Evolutionary conservation across 2,888 invertebrate species (phyloP), one percentile per base, ranked within the genome.

Genomic region (Osmoderma eremita): DNA sequence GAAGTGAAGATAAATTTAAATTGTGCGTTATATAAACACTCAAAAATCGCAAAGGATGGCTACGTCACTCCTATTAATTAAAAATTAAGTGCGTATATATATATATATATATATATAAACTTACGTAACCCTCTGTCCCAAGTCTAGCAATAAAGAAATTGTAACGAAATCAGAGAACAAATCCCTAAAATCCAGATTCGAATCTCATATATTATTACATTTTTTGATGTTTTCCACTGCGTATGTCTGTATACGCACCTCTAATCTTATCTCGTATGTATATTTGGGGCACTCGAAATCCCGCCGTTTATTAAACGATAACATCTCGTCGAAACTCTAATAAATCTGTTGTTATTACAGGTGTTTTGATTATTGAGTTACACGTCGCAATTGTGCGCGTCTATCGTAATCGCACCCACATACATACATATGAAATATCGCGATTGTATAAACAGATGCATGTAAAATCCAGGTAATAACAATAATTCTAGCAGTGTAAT

Each of bases 281-380:
- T n/a, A n/a, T 56, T 56, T 56, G 42, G 20, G 8, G 56, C 22
- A 56, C 42, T 56, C 13, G 22, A 56, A 56, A 56, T 2, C 13
- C 20, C 24, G 13, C 30, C 20, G 22, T 56, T 56, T 56, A 56
- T 56, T 56, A 56, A 56, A 56, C 56, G 56, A 56, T 56, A 56
- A 56, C 42, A 56, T 42, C n/a, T n/a, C 18, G 38, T 38, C 39
- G 13, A 54, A 54, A 20, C 38, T 54, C n/a, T 22, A 56, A 41
- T 41, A 41, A 56, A 56, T 56, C 41, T 56, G 56, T 42, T 42
- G 42, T 56, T 56, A 42, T 42, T 56, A 42, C 56, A 56, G 56
- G 56, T 56, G 56, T 56, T 56, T 56, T 20, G 24, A 56, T 42
- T 56, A 56, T 56, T 56, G 20, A 24, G 56, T 56, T 56, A 42